Conservation (phyloP, 2,888 invertebrate genomes). For the Laspeyria flexula region DNA sequence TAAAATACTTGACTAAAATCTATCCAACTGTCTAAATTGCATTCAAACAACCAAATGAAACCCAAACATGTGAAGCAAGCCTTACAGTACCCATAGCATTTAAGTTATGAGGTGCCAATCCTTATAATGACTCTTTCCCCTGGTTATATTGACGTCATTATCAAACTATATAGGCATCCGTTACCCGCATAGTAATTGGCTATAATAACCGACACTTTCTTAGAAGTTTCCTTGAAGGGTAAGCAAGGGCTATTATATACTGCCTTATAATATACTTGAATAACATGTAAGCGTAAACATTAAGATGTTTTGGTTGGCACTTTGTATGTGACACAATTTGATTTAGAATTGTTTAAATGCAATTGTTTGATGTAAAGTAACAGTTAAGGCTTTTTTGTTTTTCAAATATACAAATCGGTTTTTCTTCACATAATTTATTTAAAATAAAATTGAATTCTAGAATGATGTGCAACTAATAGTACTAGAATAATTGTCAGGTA, state of each 20-base stretch:
- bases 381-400: no score
- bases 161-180: conserved; percentile 5
- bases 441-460: no score
- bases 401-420: no score
- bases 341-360: no score
- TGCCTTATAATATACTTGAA: not conserved
- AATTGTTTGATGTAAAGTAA: no score
- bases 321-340: no score
- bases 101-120: conserved; percentile 1
- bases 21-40: no score
- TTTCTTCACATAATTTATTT: no score
- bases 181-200: conserved; percentile 12
- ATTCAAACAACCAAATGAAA: not conserved
- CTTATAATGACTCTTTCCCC: conserved; percentile 4
- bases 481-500: no score
- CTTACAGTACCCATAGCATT: not conserved
- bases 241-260: not conserved
- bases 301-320: not conserved
- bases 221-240: conserved; percentile 10
- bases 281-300: not conserved
- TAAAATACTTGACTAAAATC: no score
- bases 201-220: conserved; percentile 7
- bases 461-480: no score
- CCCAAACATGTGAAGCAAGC: not conserved
- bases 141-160: conserved; percentile 10